Base-by-base conservation (phyloP, 2,888 invertebrate genomes). In the Hirtodrosophila histrioides region DNA sequence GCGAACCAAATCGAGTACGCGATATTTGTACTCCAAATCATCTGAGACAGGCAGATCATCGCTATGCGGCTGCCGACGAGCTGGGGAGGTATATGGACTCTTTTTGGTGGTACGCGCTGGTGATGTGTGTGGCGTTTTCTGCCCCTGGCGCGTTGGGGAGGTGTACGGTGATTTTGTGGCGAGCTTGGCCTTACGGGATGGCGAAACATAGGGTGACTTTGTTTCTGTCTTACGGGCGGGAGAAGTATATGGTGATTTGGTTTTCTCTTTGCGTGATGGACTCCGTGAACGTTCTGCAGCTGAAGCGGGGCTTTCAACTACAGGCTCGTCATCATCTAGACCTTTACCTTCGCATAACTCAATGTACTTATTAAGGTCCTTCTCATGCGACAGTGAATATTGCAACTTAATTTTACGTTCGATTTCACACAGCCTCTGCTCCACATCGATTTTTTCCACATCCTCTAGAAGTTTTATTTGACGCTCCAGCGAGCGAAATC, bases 381-480 rank as follows among this genome's bases (percentile, higher is more conserved):
- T 90, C 46, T 90, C 90, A 41, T 90, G 90, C 0, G 90, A 90
- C 2, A 90, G 68, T 2, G 90, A 90, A 55, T 90, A 90, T 36
- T 90, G 90, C 37, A 90, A 39, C 41, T 90, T 90, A 24, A 90
- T 90, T 67, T 90, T 90, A 1, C 90, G 76, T 33, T 90, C 90
- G 29, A 90, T 90, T 76, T 90, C 90, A 12, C 41, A 68, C 5
- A 90, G 57, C 4, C 90, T 78, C 36, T 90, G 80, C 53, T 90
- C 90, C 3, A 90, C 90, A 69, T 90, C 90, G 31, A 90, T 90
- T 39, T 89, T 90, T 41, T 90, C 90, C 4, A 90, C 90, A 65
- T 90, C 89, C 63, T 90, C 90, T 0, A 90, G 77, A 4, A 90
- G 65, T 31, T 86, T 89, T 0, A 90, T 90, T 65, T 90, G 90